Percentiles rank a stretch among this genome's conserved stretches.
These are phyloP conservation scores for Aphaenogaster ashmeadi DNA, from an alignment of 1,140 invertebrate species.

Conservation along the genomic window DNA sequence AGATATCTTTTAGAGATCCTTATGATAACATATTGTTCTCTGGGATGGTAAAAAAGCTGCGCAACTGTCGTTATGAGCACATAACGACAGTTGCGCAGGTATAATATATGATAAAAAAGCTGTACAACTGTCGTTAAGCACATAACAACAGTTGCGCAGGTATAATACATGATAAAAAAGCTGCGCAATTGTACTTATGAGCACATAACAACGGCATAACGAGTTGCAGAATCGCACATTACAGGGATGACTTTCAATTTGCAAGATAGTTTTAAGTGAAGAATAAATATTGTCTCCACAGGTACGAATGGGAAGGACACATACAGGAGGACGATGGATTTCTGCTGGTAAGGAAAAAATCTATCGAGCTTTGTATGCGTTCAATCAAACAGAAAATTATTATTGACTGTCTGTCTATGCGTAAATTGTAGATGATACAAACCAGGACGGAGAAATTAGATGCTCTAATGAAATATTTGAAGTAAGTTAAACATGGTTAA, in stretches of 20 bases:
- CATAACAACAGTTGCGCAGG: no score
- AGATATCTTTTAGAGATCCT: no score
- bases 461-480: slow-evolving; percentile 92
- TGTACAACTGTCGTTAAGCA: no score
- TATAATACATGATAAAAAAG: no score
- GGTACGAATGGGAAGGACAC: slow-evolving; percentile 95
- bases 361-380: slow-evolving; percentile 11
- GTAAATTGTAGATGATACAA: slow-evolving; percentile 92
- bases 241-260: background rate
- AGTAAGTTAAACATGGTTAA: slow-evolving; percentile 82
- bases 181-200: no score
- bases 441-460: slow-evolving; percentile 92
- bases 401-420: slow-evolving; percentile 14
- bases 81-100: no score
- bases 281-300: slow-evolving; percentile 74
- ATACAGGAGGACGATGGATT: slow-evolving; percentile 94
- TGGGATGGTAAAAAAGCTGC: no score
- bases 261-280: background rate
- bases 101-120: no score
- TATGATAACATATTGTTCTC: no score
- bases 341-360: slow-evolving; percentile 86
- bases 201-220: no score
- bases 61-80: no score
- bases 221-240: no score
- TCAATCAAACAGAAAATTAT: background rate